A percentile compares a stretch with the other conserved stretches of the same genome.
These are phyloP conservation scores for Plutomurus gul DNA, from an alignment of 1,140 invertebrate species.

Conservation along the genomic window DNA sequence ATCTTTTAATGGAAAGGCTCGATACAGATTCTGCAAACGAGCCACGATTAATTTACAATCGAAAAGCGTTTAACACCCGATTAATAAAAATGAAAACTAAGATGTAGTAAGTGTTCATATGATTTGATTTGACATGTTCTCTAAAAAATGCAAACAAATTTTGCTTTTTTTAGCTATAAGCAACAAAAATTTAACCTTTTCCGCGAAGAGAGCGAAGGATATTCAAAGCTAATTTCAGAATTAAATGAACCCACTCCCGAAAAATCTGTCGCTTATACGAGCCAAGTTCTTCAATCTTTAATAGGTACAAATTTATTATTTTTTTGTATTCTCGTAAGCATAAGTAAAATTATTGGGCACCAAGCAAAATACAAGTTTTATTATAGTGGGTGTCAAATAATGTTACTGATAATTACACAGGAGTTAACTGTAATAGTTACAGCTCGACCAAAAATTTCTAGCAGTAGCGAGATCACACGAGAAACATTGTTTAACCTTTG, in stretches of 20 bases:
- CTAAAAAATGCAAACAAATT: neutral
- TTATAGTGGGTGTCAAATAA: too few relatives aligned
- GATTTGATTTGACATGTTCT: too few relatives aligned
- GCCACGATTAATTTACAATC: conserved; percentile 87
- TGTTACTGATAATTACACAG: too few relatives aligned
- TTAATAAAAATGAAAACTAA: conserved; percentile 98
- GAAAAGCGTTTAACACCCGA: conserved; percentile 85
- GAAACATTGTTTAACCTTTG: too few relatives aligned
- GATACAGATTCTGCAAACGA: conserved; percentile 92
- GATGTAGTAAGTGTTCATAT: conserved; percentile 77
- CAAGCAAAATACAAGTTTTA: too few relatives aligned
- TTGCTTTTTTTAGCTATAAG: conserved; percentile 82
- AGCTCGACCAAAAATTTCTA: too few relatives aligned
- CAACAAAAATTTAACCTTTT: conserved; percentile 99
- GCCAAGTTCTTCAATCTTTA: conserved; percentile 81
- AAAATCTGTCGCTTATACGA: conserved; percentile 54
- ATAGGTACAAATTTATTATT: conserved; percentile 67
- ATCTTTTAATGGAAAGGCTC: conserved; percentile 72
- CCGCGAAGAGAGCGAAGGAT: conserved; percentile 98
- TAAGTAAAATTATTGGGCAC: too few relatives aligned
- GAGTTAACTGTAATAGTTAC: too few relatives aligned
- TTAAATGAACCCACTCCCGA: conserved; percentile 83
- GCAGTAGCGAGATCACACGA: too few relatives aligned
- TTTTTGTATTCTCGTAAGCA: too few relatives aligned
- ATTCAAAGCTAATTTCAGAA: conserved; percentile 94